Conservation (phyloP, 2,888 invertebrate genomes). For the Sphaeridia pumilis region DNA sequence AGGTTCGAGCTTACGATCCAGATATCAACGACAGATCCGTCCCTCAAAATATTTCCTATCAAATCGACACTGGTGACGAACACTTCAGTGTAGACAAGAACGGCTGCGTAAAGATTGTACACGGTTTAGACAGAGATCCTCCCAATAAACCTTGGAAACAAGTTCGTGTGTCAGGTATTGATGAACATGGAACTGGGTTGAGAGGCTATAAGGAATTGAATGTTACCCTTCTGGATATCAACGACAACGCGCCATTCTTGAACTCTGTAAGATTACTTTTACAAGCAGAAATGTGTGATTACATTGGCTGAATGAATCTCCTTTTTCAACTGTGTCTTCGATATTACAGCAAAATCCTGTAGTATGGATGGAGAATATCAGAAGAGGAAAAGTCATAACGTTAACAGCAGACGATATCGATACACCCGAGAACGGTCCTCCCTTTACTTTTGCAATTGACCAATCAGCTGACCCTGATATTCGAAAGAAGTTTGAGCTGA, state of each 20-base stretch:
- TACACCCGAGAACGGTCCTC: slow-evolving; percentile 64
- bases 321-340: background rate
- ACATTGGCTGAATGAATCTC: background rate
- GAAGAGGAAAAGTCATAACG: slow-evolving; percentile 52
- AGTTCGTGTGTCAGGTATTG: slow-evolving; percentile 55
- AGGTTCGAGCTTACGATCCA: slow-evolving; percentile 67
- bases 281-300: background rate
- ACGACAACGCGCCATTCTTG: slow-evolving; percentile 85
- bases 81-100: slow-evolving; percentile 57
- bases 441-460: slow-evolving; percentile 60
- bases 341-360: slow-evolving; percentile 51
- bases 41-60: slow-evolving; percentile 66
- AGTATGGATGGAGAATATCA: slow-evolving; percentile 70
- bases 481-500: slow-evolving; percentile 57
- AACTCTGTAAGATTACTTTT: slow-evolving; percentile 43
- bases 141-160: slow-evolving; percentile 71
- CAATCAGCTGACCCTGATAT: slow-evolving; percentile 53
- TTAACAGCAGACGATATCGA: slow-evolving; percentile 70
- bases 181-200: slow-evolving; percentile 54
- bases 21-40: slow-evolving; percentile 64
- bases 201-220: slow-evolving; percentile 55
- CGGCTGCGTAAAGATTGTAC: slow-evolving; percentile 55
- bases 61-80: slow-evolving; percentile 59
- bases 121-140: slow-evolving; percentile 81
- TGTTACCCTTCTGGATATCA: slow-evolving; percentile 61